phyloP scores from a whole-genome alignment of 35 echinoderm and acorn worm species.

The Holothuria glaberrima region DNA sequence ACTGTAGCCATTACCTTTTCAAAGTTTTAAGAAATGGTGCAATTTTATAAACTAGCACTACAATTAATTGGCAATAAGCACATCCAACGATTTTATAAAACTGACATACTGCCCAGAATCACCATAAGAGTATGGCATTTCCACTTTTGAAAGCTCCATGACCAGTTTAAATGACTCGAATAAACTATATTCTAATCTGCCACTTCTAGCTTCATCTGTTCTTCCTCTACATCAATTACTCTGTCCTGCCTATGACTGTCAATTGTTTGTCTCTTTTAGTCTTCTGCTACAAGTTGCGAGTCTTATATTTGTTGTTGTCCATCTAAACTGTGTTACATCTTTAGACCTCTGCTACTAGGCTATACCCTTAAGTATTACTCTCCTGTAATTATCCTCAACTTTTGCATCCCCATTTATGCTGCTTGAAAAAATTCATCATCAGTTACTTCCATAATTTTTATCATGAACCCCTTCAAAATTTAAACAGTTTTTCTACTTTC shows the following conservation, averaged over 20 bases:
- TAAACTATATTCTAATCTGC: too few relatives aligned
- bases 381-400: conserved; percentile 16
- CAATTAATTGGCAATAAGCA: conserved; percentile 30
- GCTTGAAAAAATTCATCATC: conserved; percentile 7
- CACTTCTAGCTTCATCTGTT: neutral
- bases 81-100: conserved; percentile 38
- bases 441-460: neutral
- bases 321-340: neutral
- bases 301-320: neutral
- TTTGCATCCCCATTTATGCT: neutral
- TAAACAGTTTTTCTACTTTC: neutral
- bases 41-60: conserved; percentile 31
- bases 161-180: conserved; percentile 53
- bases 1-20: conserved; percentile 46
- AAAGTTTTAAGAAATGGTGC: conserved; percentile 52
- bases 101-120: conserved; percentile 31
- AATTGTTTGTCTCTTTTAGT: neutral
- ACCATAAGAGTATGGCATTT: conserved; percentile 42
- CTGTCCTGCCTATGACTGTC: neutral
- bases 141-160: conserved; percentile 47
- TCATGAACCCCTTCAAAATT: conserved; percentile 9
- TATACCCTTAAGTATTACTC: neutral
- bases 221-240: neutral
- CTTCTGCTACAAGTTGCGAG: too few relatives aligned
- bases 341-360: neutral